Evolutionary conservation across 2,888 invertebrate genomes (phyloP).

Genomic region (Leptopilina myrica): DNA sequence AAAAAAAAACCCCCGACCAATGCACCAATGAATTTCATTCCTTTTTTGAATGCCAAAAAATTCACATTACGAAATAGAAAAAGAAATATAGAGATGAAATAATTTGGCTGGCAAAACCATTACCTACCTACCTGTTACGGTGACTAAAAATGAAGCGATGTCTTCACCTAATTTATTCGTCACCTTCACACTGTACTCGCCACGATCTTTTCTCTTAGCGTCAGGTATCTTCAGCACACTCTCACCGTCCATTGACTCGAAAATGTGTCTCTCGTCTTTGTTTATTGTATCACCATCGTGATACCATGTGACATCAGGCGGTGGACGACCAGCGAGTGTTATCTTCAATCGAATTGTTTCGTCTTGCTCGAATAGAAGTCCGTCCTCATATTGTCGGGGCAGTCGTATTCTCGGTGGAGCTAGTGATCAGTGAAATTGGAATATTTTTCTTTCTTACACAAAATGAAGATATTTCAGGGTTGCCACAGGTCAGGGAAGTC

Average conservation of each 20-base stretch:
- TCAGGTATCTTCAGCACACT: slow-evolving; percentile 88
- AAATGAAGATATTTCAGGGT: no score
- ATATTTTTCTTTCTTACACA: no score
- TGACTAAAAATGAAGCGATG: slow-evolving; percentile 87
- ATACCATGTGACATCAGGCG: slow-evolving; percentile 89
- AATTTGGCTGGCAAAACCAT: slow-evolving; percentile 17
- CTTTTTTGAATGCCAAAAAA: neutral
- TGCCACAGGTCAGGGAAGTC: no score
- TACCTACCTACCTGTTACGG: slow-evolving; percentile 82
- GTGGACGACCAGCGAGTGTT: slow-evolving; percentile 90
- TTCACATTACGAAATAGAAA: slow-evolving; percentile 4
- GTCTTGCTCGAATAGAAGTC: slow-evolving; percentile 90
- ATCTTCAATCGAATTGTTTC: slow-evolving; percentile 91
- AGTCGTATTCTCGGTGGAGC: slow-evolving; percentile 90
- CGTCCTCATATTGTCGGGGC: slow-evolving; percentile 92
- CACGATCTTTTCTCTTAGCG: slow-evolving; percentile 88
- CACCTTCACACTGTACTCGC: slow-evolving; percentile 90
- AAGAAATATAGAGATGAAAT: no score
- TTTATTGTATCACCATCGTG: slow-evolving; percentile 86
- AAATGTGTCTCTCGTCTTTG: slow-evolving; percentile 66
- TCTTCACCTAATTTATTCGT: slow-evolving; percentile 91
- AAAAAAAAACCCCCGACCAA: neutral
- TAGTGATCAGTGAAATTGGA: slow-evolving; percentile 57
- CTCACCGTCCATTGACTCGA: slow-evolving; percentile 79
- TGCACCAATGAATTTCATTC: neutral